Evolutionary conservation across 2,888 invertebrate genomes (phyloP).

Genomic region (Drosophila tripunctata): DNA sequence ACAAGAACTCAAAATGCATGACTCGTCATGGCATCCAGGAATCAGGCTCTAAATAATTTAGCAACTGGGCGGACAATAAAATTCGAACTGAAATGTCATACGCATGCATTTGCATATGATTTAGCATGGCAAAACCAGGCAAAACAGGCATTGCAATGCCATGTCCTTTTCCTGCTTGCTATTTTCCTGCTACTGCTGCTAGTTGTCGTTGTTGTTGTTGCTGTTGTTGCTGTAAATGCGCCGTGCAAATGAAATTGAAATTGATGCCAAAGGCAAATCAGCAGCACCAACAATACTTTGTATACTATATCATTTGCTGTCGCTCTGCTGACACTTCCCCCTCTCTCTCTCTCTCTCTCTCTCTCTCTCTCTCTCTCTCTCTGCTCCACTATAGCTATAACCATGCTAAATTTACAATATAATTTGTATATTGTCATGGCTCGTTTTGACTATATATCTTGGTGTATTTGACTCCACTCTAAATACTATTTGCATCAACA

Average conservation of each 20-base stretch:
- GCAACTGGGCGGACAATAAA: conserved; percentile 76
- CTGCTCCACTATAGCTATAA: no score
- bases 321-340: no score
- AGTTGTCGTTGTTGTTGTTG: background rate
- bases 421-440: conserved; percentile 55
- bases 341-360: background rate
- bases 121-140: no score
- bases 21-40: conserved; percentile 73
- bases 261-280: conserved; percentile 65
- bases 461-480: conserved; percentile 2
- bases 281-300: conserved; percentile 25
- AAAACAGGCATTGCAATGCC: conserved; percentile 40
- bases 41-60: conserved; percentile 79
- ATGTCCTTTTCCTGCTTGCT: conserved; percentile 30
- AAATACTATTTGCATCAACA: conserved; percentile 52
- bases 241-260: conserved; percentile 50
- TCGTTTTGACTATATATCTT: conserved; percentile 23
- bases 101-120: conserved; percentile 78
- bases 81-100: conserved; percentile 76
- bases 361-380: background rate
- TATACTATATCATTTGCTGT: no score
- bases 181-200: conserved; percentile 12
- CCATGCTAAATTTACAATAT: conserved; percentile 60
- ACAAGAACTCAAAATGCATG: conserved; percentile 67
- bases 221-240: conserved; percentile 29